A percentile compares a stretch with the other conserved stretches of the same genome.
These are phyloP conservation scores for Ageneiosus marmoratus DNA, from an alignment of 2,113 vertebrate genomes.

Conservation along the genomic window DNA sequence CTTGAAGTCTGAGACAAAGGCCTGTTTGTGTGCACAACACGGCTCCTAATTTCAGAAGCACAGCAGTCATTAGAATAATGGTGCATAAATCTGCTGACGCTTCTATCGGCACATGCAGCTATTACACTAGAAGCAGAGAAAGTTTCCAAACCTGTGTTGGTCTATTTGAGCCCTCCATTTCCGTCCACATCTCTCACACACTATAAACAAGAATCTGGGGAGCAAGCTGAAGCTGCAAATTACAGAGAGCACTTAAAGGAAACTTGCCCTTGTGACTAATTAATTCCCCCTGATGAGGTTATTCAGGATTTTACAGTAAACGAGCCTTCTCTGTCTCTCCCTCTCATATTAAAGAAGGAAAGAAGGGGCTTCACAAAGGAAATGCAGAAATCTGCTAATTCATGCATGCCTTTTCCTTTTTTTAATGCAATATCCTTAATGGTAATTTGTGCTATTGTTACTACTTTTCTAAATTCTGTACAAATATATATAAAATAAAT, in stretches of 20 bases:
- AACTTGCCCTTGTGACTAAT: conserved; percentile 6
- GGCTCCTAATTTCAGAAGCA: conserved; percentile 38
- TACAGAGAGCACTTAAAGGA: not conserved
- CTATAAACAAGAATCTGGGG: conserved; percentile 8
- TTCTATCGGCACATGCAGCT: conserved; percentile 10
- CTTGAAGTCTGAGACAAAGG: conserved; percentile 17
- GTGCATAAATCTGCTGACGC: conserved; percentile 29
- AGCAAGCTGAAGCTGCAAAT: not conserved
- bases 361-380: not conserved
- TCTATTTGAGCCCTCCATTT: conserved; percentile 7
- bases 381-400: not conserved
- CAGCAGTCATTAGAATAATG: conserved; percentile 49
- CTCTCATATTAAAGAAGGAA: not conserved
- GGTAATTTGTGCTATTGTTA: not conserved
- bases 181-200: conserved; percentile 7
- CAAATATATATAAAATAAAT: not conserved
- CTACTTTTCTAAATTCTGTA: not conserved
- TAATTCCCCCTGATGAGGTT: conserved; percentile 12
- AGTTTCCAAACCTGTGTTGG: not conserved
- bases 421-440: not conserved
- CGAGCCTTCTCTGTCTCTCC: not conserved
- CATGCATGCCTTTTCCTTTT: not conserved
- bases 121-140: conserved; percentile 34
- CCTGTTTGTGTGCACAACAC: conserved; percentile 29
- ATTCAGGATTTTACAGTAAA: conserved; percentile 6